These are phyloP conservation scores for Acronicta alni DNA, from an alignment of 2,888 invertebrate genomes.

Conservation along the genomic window DNA sequence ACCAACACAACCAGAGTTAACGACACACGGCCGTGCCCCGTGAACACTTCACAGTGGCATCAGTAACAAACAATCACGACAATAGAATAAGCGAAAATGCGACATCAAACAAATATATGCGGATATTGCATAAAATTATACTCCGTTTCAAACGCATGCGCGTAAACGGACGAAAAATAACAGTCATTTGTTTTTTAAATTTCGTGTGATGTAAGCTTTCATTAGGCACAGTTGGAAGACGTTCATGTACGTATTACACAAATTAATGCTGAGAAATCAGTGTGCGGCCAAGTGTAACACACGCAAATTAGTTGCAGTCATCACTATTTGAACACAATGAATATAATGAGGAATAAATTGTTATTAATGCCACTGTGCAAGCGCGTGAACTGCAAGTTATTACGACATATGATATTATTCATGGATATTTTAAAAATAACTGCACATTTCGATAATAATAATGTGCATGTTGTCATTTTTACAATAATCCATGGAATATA, in stretches of 20 bases:
- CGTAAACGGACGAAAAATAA: constrained; percentile 20
- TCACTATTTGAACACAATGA: constrained; percentile 47
- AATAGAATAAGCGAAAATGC: constrained; percentile 27
- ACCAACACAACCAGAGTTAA: constrained; percentile 90
- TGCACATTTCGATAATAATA: neutral
- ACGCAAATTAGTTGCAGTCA: constrained; percentile 65
- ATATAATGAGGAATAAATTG: constrained; percentile 69
- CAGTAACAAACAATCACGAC: constrained; percentile 61
- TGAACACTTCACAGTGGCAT: constrained; percentile 76
- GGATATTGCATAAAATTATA: constrained; percentile 20
- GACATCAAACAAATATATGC: constrained; percentile 18
- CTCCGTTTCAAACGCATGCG: constrained; percentile 16
- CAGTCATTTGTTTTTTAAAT: constrained; percentile 27
- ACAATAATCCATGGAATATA: constrained; percentile 69
- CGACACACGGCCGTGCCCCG: constrained; percentile 74
- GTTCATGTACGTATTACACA: constrained; percentile 46
- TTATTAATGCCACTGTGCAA: constrained; percentile 84
- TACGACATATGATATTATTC: constrained; percentile 77
- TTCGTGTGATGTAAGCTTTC: constrained; percentile 32
- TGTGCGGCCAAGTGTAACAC: constrained; percentile 68
- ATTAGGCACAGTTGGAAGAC: constrained; percentile 28
- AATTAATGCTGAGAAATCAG: constrained; percentile 60
- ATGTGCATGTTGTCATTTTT: constrained; percentile 42
- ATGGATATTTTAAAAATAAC: constrained; percentile 70
- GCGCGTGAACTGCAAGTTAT: constrained; percentile 79